Base-by-base conservation (phyloP, 2,888 invertebrate species). In the Amphimallon solstitiale region DNA sequence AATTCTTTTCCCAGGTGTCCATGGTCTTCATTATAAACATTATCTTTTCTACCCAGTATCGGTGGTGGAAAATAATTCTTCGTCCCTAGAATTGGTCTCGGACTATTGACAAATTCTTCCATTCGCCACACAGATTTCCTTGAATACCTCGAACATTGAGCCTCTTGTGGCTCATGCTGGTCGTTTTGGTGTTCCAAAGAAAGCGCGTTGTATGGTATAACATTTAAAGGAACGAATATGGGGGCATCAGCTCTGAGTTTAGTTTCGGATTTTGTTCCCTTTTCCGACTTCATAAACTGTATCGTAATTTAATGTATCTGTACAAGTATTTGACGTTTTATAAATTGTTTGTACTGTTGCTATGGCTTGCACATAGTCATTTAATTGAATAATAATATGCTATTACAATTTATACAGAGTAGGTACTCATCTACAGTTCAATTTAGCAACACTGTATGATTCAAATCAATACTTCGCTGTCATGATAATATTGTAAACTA, bases 181-280 rank as follows among this genome's bases (percentile, higher is more conserved):
- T 72, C 69, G 12, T 54, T 15, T 29, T 51, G 40, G 10, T 51
- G 49, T 34, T 49, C 34, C 12, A 19, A 37, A 7, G 56, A 46
- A 4, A 48, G 48, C 35, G 48, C 19, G 34, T 70, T 70, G 43
- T 67, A 70, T 17, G 71, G 60, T 10, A 71, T 52, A 34, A 60
- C 71, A 37, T 72, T 71, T 49, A 70, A 48, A 9, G 78, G 78
- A 7, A 77, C 70, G 65, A 75, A 77, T 5, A 70, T 69, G 10
- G 76, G 77, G 10, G 78, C 78, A 59, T 76, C 77, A 4, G 78
- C 75, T 52, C 78, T 71, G 10, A 77, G 71, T 67, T 75, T 74
- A 54, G 71, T 72, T 56, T 71, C 68, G 12, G 63, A n/a, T 46
- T 59, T 59, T 4, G 67, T 59, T 14, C 61, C 65, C 37, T 60